phyloP scores from a whole-genome alignment of 2,113 vertebrate genomes.

The Numida meleagris region DNA sequence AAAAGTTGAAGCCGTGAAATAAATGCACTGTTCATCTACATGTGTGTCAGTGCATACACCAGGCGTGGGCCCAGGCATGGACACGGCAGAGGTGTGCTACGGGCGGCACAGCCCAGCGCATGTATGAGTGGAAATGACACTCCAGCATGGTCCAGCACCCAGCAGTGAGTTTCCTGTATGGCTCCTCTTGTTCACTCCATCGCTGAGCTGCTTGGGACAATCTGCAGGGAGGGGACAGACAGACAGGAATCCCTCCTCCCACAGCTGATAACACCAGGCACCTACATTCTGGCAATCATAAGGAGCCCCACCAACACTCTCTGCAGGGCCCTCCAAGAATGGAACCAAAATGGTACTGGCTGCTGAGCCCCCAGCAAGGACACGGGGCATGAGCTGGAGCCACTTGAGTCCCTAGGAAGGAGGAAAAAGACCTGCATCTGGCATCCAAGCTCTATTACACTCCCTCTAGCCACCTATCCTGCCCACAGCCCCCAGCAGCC shows the following conservation, averaged over 20 bases:
- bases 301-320: neutral
- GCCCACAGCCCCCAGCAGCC: neutral
- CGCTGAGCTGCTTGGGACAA: neutral
- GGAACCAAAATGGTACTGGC: neutral
- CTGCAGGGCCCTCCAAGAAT: neutral
- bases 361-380: neutral
- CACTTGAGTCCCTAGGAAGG: neutral
- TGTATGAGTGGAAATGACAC: accelerated
- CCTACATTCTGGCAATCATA: neutral
- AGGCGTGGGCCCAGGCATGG: neutral
- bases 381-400: accelerated
- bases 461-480: too few species aligned
- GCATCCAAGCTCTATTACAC: neutral
- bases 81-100: neutral
- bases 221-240: neutral
- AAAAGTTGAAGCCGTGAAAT: neutral
- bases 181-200: neutral
- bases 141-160: neutral
- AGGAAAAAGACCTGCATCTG: neutral
- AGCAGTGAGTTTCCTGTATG: too few species aligned
- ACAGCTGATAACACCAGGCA: neutral
- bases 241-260: neutral
- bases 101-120: neutral
- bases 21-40: accelerated
- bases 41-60: accelerated